A percentile compares a stretch with the other conserved stretches of the same genome.
These are phyloP conservation scores for Drosophila hydei DNA, from an alignment of 1,140 invertebrate species.

Conservation along the genomic window DNA sequence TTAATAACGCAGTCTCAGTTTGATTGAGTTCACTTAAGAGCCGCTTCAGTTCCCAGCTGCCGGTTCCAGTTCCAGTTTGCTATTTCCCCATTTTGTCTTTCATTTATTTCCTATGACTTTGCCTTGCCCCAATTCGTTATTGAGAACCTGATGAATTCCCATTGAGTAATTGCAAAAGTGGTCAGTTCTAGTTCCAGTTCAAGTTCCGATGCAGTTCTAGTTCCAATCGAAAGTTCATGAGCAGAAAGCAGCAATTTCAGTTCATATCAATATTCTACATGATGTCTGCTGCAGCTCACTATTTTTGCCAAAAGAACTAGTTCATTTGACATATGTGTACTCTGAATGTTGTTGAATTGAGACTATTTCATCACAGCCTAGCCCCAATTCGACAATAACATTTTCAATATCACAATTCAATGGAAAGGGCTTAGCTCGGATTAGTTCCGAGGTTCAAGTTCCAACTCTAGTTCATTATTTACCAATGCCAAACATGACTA, in stretches of 20 bases:
- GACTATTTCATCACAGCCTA: not conserved
- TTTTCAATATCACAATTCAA: not conserved
- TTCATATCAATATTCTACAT: not conserved
- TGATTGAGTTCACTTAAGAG: constrained; percentile 34
- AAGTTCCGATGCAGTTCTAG: not conserved
- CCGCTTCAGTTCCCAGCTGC: constrained; percentile 8
- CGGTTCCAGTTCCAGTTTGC: constrained; percentile 8
- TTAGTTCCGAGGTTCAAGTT: constrained; percentile 1
- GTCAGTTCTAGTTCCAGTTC: not conserved
- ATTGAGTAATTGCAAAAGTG: too few relatives aligned
- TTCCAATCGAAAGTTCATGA: not conserved
- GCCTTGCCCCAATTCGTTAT: not conserved
- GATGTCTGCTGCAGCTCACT: too few relatives aligned
- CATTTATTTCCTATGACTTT: not conserved
- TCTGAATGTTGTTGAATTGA: too few relatives aligned
- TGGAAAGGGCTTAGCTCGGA: not conserved
- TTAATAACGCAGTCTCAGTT: constrained; percentile 51
- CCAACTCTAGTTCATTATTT: not conserved
- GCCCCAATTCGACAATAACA: not conserved
- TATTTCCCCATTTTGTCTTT: not conserved
- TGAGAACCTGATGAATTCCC: too few relatives aligned
- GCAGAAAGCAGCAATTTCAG: not conserved
- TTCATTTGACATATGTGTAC: too few relatives aligned
- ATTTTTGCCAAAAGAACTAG: too few relatives aligned
- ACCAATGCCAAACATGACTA: not conserved